Conservation (phyloP, 2,797 vertebrate species). For the Chiloscyllium punctatum region DNA sequence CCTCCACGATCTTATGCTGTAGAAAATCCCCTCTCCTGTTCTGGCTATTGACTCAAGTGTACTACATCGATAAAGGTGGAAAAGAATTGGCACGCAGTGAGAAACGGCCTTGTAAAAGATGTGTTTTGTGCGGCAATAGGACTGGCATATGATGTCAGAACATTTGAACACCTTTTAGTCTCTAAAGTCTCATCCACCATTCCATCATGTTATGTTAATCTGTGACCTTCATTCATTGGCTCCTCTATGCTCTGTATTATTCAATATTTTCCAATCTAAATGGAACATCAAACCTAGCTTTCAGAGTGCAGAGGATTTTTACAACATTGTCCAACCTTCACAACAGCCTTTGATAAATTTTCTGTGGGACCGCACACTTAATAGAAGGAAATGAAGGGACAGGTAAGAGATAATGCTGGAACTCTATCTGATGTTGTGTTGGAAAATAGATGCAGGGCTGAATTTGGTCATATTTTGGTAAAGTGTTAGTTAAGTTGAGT, state of each 20-base stretch:
- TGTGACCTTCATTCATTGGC: neutral
- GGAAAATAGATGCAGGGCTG: neutral
- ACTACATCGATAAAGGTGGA: neutral
- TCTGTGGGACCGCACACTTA: neutral
- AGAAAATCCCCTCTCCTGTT: neutral
- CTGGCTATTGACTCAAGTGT: neutral
- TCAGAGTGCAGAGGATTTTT: neutral
- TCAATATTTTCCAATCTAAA: neutral
- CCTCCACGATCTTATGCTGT: neutral
- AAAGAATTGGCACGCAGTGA: neutral
- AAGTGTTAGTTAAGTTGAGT: too few species aligned
- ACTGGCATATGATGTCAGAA: neutral
- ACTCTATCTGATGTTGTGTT: neutral
- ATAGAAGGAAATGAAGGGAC: neutral
- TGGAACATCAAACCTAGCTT: neutral
- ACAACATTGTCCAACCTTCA: neutral
- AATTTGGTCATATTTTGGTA: too few species aligned
- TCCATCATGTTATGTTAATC: neutral
- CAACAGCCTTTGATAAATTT: neutral
- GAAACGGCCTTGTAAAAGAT: neutral
- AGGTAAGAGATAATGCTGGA: neutral
- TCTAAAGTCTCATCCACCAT: neutral
- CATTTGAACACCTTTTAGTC: neutral
- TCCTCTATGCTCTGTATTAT: neutral
- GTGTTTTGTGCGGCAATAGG: neutral